These are phyloP conservation scores for Picus viridis DNA, from an alignment of 2,797 vertebrate genomes.

Conservation along the genomic window DNA sequence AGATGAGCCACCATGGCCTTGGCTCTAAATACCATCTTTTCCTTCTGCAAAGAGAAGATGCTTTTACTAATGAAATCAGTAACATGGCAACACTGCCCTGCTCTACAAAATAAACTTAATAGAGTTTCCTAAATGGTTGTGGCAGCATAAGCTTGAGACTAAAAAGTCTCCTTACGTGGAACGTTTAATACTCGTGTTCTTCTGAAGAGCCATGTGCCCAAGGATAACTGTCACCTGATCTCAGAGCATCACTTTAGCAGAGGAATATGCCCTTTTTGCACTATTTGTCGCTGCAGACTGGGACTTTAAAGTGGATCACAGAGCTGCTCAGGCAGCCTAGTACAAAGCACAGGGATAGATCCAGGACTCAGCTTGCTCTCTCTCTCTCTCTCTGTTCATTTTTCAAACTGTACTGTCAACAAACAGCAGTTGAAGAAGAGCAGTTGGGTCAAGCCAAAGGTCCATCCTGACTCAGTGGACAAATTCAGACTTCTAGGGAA, in stretches of 20 bases:
- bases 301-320: background rate
- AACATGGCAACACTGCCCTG: background rate
- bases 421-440: background rate
- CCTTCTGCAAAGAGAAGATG: background rate
- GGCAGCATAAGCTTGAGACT: background rate
- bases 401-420: background rate
- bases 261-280: background rate
- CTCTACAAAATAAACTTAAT: background rate
- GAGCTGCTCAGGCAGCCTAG: background rate
- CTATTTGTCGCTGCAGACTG: background rate
- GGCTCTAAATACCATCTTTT: background rate
- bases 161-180: background rate
- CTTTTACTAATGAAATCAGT: background rate
- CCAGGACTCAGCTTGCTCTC: background rate
- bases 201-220: accelerated
- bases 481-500: background rate
- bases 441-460: background rate
- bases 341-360: background rate
- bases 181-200: accelerated
- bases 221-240: background rate
- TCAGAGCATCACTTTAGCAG: background rate
- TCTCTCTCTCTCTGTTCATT: background rate
- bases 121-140: background rate
- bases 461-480: background rate
- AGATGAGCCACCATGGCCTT: background rate